Conservation (phyloP, 2,113 vertebrate species). For the Aspiorhynchus laticeps region DNA sequence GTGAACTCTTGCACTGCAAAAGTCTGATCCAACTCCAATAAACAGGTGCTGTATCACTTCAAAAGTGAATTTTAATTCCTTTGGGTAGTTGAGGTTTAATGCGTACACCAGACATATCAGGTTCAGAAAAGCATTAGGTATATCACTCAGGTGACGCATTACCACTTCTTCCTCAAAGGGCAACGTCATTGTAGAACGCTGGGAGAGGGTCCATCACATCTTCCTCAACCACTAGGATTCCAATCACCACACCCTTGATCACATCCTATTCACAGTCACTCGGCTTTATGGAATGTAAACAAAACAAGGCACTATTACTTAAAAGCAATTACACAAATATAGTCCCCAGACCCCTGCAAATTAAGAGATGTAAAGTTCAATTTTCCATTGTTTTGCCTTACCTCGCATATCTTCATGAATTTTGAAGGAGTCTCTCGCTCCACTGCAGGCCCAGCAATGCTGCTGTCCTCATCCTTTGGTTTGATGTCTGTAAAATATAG, state of each 20-base stretch:
- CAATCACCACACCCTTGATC: not conserved
- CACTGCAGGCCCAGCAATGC: not conserved
- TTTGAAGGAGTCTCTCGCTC: not conserved
- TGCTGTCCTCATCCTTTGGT: not conserved
- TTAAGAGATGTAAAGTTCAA: not conserved
- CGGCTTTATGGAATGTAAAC: too few species aligned
- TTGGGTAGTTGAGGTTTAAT: constrained; percentile 41
- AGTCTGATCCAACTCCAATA: constrained; percentile 27
- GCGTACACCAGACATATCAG: constrained; percentile 25
- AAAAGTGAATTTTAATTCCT: constrained; percentile 27
- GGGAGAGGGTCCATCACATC: too few species aligned
- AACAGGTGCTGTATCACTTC: constrained; percentile 39
- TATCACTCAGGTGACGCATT: constrained; percentile 21
- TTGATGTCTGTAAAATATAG: constrained; percentile 1
- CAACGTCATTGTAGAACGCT: constrained; percentile 23
- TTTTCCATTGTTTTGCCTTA: not conserved
- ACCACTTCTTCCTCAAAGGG: constrained; percentile 35
- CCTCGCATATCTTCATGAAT: not conserved
- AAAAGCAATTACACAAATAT: too few species aligned
- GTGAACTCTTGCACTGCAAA: constrained; percentile 33
- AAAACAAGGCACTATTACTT: too few species aligned
- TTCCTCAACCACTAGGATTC: not conserved
- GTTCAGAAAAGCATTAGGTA: constrained; percentile 38
- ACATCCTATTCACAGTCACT: too few species aligned
- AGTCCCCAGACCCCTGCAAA: too few species aligned